These are phyloP conservation scores for Emys orbicularis DNA, from an alignment of 2,797 vertebrate genomes.

Conservation along the genomic window DNA sequence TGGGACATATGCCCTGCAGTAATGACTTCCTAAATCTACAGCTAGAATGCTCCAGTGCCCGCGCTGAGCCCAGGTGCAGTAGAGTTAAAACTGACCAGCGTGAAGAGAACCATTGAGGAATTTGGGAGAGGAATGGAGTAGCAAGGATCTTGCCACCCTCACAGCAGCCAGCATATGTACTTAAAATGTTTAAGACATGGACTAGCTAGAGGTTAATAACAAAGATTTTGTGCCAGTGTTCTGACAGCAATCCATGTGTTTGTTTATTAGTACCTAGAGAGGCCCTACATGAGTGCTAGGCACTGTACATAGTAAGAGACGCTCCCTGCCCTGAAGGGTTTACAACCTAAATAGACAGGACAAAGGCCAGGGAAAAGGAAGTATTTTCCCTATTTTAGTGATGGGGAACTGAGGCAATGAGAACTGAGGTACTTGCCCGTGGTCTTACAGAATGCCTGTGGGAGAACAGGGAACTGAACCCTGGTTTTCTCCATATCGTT, in stretches of 20 bases:
- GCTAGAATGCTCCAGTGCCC: neutral
- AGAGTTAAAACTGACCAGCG: neutral
- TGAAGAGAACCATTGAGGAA: neutral
- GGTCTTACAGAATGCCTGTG: neutral
- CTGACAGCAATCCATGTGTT: neutral
- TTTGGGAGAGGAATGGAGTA: neutral
- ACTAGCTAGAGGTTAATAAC: neutral
- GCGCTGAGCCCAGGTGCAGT: neutral
- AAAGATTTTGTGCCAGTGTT: neutral
- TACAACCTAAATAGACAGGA: neutral
- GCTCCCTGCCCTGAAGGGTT: neutral
- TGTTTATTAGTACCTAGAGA: neutral
- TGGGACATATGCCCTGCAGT: neutral
- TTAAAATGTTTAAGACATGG: neutral
- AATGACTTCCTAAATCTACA: neutral
- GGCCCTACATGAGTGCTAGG: neutral
- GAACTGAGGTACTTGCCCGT: neutral
- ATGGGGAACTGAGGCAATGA: neutral
- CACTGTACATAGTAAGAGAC: neutral
- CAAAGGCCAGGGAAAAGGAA: neutral
- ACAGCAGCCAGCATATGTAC: neutral
- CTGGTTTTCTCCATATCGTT: neutral
- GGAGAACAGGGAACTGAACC: neutral
- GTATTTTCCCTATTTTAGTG: neutral
- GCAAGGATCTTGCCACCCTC: neutral